Conservation (phyloP, 2,113 vertebrate species). For the Otocyon megalotis region DNA sequence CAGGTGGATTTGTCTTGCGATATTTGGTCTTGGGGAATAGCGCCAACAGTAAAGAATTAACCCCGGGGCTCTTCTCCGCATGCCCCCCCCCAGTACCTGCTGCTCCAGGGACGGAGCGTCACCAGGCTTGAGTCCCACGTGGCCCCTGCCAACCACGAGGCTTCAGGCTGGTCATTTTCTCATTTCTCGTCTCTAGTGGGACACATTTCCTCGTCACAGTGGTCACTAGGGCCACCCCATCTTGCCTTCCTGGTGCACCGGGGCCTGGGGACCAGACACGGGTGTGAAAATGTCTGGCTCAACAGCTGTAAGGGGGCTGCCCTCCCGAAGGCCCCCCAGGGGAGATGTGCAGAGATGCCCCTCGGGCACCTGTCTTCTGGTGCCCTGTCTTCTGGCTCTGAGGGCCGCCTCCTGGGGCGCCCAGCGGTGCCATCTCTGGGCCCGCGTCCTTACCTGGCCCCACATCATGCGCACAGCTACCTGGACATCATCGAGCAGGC, state of each 20-base stretch:
- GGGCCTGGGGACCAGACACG: accelerated
- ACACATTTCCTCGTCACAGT: accelerated
- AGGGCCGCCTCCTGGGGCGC: neutral
- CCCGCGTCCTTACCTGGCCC: accelerated
- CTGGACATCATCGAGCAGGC: slow-evolving; percentile 87
- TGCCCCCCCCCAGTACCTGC: accelerated
- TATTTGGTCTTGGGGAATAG: neutral
- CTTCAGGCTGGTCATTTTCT: accelerated
- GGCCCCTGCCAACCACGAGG: neutral
- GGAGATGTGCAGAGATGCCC: neutral
- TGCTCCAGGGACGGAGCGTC: accelerated
- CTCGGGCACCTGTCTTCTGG: accelerated
- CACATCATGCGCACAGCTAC: slow-evolving; percentile 80
- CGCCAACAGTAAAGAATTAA: accelerated
- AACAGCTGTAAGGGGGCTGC: accelerated
- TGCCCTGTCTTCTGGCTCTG: accelerated
- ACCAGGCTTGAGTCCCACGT: accelerated
- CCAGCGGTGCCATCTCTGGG: accelerated
- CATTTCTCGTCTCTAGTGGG: accelerated
- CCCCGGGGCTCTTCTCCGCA: accelerated
- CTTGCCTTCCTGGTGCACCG: accelerated
- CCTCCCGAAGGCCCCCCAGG: accelerated
- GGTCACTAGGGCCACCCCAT: neutral
- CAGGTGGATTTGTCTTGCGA: accelerated
- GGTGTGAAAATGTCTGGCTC: neutral